Evolutionary conservation across 2,888 invertebrate genomes (phyloP), one percentile per base, ranked within the genome.

Genomic region (Eledona agricola): DNA sequence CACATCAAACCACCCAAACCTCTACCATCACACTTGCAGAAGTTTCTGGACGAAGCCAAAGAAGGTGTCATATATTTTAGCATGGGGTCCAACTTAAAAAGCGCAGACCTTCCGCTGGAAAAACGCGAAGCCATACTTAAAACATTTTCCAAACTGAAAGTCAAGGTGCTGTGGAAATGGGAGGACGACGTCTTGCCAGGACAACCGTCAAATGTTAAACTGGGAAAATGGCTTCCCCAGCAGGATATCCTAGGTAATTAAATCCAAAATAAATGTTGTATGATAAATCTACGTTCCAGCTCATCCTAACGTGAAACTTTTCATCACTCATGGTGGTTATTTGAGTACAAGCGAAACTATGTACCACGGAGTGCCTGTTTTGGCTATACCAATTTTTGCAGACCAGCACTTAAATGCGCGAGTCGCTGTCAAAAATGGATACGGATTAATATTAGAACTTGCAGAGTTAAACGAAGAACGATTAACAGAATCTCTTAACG

Each of bases 51-150:
- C 57, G 70, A 75, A 4, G 76, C 83, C 1, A 75, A 72, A 35
- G 58, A 82, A 28, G 84, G 84, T 1, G 81, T 80, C 0, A 74
- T 84, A 1, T 81, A 81, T 54, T 79, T 84, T 55, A 83, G 81
- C 58, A 80, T 86, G 66, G 86, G 85, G 1, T 82, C 85, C 0
- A 80, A 82, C 55, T 74, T 84, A 0, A 76, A 79, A 45, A 81
- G 81, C 55, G 74, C 78, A n/a, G 78, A 84, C 57, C 65, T 88
- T 37, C 78, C 81, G 0, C 59, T 67, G 0, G 78, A 80, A 1
- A 81, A 79, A 55, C 73, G 78, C 12, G 69, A 78, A 7, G 79
- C 76, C 1, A 78, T 88, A 13, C 71, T 82, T 5, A 81, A 81
- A 47, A 80, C 80, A 1, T 82, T 88, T 38, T 73, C 79, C 1